Conservation (phyloP, 2,113 vertebrate genomes). For the Bubalus kerabau region DNA sequence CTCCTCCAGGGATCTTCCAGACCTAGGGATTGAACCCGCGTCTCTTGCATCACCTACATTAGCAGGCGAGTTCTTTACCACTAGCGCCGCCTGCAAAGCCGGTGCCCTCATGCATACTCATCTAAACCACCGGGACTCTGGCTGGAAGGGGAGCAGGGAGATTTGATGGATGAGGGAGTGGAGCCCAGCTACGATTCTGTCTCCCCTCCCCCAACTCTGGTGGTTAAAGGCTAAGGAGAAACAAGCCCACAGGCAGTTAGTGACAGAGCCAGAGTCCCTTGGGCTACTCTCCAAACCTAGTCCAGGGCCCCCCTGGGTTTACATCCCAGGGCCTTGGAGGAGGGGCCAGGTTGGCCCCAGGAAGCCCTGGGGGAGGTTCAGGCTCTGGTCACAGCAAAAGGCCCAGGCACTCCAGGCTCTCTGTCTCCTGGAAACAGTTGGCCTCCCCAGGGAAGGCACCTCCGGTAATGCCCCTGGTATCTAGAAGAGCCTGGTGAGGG, state of each 20-base stretch:
- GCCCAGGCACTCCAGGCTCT: not conserved
- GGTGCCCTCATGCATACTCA: not conserved
- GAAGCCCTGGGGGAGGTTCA: slow-evolving; percentile 43
- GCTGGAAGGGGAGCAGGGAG: not conserved
- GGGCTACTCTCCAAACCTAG: not conserved
- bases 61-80: not conserved
- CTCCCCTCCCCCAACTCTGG: not conserved
- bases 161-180: not conserved
- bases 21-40: accelerated
- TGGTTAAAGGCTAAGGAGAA: not conserved
- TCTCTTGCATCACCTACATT: not conserved
- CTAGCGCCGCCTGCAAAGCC: not conserved
- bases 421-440: slow-evolving; percentile 39
- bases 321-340: not conserved
- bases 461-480: not conserved
- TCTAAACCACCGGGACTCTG: not conserved
- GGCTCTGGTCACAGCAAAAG: slow-evolving; percentile 41
- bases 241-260: not conserved
- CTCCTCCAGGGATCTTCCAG: not conserved
- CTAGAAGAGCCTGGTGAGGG: not conserved
- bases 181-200: not conserved
- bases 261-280: not conserved
- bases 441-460: not conserved
- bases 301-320: not conserved
- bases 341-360: not conserved